Percentiles rank a stretch among this genome's conserved stretches.
These are phyloP conservation scores for Stegodyphus dumicola DNA, from an alignment of 1,140 invertebrate species.

Conservation along the genomic window DNA sequence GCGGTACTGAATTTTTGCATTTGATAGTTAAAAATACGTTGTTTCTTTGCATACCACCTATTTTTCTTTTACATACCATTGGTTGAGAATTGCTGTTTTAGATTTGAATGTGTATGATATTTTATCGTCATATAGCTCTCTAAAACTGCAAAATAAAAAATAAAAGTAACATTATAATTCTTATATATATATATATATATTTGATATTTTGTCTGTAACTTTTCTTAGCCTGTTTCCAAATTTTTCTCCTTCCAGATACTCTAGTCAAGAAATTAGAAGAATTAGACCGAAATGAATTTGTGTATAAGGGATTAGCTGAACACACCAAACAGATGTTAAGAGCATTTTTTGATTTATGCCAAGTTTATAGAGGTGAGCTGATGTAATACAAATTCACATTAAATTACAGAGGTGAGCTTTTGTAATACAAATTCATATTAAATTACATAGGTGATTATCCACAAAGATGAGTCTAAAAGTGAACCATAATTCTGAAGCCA, in stretches of 20 bases:
- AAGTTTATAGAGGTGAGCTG: constrained; percentile 77
- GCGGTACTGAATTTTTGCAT: too few relatives aligned
- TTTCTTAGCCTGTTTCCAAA: neutral
- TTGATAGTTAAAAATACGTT: too few relatives aligned
- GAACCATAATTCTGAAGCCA: too few relatives aligned
- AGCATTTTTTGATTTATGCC: constrained; percentile 78
- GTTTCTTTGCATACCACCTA: too few relatives aligned
- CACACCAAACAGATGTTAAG: constrained; percentile 85
- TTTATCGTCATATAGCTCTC: neutral
- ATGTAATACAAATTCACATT: too few relatives aligned
- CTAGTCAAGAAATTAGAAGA: constrained; percentile 95
- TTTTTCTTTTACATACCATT: too few relatives aligned
- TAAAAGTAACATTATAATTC: neutral
- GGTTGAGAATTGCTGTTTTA: too few relatives aligned
- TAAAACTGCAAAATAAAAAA: neutral
- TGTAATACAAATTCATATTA: too few relatives aligned
- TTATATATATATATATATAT: neutral
- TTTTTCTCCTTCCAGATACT: constrained; percentile 75
- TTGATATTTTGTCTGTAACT: neutral
- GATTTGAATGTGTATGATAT: too few relatives aligned
- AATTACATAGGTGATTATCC: too few relatives aligned
- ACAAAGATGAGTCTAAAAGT: too few relatives aligned
- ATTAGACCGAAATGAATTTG: constrained; percentile 88
- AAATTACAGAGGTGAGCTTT: too few relatives aligned
- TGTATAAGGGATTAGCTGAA: constrained; percentile 91